Evolutionary conservation across 2,888 invertebrate species (phyloP).

Genomic region (Drosophila sordidapex): DNA sequence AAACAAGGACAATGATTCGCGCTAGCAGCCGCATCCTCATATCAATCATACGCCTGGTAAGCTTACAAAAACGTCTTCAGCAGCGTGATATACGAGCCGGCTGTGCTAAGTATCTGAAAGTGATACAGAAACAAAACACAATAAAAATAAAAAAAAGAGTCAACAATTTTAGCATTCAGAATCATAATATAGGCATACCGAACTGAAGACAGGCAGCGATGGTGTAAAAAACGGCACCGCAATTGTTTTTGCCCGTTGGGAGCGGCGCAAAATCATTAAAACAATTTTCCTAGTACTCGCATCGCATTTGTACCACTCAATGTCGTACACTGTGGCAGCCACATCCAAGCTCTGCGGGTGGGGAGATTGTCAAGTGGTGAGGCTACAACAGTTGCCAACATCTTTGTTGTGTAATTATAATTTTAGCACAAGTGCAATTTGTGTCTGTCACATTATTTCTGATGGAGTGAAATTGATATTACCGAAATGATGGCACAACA

Average conservation of each 20-base stretch:
- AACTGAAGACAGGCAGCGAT: slow-evolving; percentile 80
- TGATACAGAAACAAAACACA: slow-evolving; percentile 1
- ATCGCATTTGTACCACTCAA: slow-evolving; percentile 84
- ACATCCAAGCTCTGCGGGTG: slow-evolving; percentile 76
- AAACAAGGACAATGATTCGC: slow-evolving; percentile 15
- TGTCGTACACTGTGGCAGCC: slow-evolving; percentile 79
- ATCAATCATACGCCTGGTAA: slow-evolving; percentile 73
- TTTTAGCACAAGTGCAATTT: slow-evolving; percentile 75
- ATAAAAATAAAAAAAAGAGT: neutral
- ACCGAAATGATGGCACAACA: slow-evolving; percentile 37
- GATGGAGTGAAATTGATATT: slow-evolving; percentile 67
- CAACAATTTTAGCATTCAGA: slow-evolving; percentile 52
- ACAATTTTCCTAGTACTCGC: slow-evolving; percentile 81
- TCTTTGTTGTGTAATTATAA: slow-evolving; percentile 73
- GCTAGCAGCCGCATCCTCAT: slow-evolving; percentile 40
- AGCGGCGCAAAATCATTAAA: slow-evolving; percentile 82
- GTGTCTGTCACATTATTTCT: slow-evolving; percentile 65
- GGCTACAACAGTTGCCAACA: slow-evolving; percentile 11
- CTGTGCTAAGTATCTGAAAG: slow-evolving; percentile 80
- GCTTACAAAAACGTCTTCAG: slow-evolving; percentile 79
- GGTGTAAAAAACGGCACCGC: slow-evolving; percentile 83
- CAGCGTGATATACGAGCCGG: slow-evolving; percentile 82
- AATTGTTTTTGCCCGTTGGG: slow-evolving; percentile 80
- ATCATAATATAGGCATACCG: slow-evolving; percentile 69
- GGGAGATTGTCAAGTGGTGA: slow-evolving; percentile 6